A percentile compares a stretch with the other conserved stretches of the same genome.
Evolutionary conservation across 2,797 vertebrate species (phyloP).

Genomic region (Sitta carolinensis): DNA sequence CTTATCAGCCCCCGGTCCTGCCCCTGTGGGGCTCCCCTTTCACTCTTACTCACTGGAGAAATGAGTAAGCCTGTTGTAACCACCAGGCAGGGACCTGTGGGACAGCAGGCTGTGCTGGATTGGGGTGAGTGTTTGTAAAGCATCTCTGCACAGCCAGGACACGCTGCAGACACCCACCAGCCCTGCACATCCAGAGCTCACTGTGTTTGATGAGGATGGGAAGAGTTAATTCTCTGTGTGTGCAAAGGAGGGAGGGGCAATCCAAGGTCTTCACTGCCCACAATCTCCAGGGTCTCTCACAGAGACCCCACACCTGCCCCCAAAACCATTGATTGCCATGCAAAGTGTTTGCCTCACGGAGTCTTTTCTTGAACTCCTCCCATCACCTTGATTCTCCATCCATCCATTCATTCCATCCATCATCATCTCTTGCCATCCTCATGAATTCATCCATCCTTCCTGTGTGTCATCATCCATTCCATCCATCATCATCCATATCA

Average conservation of each 20-base stretch:
- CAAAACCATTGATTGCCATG: neutral
- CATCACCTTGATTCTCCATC: too few relatives aligned
- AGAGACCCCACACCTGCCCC: neutral
- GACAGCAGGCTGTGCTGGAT: neutral
- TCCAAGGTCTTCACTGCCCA: neutral
- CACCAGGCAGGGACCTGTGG: accelerated
- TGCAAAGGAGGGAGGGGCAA: neutral
- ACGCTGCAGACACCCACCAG: accelerated
- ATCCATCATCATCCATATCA: too few relatives aligned
- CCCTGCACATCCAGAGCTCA: neutral
- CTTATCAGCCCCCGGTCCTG: neutral
- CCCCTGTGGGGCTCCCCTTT: neutral
- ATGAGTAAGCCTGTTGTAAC: slow-evolving; percentile 21
- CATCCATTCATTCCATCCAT: neutral
- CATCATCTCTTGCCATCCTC: too few relatives aligned
- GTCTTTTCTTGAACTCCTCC: too few relatives aligned
- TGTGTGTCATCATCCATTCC: too few relatives aligned
- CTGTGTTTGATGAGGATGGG: neutral
- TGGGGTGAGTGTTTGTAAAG: neutral
- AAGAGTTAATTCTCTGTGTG: neutral
- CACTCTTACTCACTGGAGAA: slow-evolving; percentile 1
- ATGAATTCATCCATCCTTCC: too few relatives aligned
- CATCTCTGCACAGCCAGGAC: neutral
- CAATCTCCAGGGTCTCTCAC: neutral
- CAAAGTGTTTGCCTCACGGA: too few relatives aligned